Evolutionary conservation across 2,888 invertebrate genomes (phyloP), one percentile per base, ranked within the genome.

Genomic region (Meiosimyza platycephala): DNA sequence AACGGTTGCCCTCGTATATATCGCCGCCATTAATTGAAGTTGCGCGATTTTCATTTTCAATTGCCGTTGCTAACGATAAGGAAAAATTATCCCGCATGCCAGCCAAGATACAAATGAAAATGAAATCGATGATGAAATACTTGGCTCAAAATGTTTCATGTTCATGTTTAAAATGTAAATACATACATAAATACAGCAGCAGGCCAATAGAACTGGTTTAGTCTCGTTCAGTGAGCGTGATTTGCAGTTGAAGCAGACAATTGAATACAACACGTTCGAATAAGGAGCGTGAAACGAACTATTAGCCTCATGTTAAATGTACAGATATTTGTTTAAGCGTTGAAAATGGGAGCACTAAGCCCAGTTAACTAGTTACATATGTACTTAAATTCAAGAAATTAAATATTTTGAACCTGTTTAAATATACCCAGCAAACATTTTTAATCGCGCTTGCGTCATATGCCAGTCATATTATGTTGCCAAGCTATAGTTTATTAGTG

Each of bases 121-220:
- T 40, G 11, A 68, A 68, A 33, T 67, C 48, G 68, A 28, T 59
- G 68, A 57, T 68, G 68, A 59, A 59, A 59, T 57, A 51, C 13
- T 64, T 51, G 51, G 51, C 51, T 51, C 4, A 7, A 68, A 50
- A 28, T 48, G 50, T 28, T 68, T 68, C 50, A 68, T 18, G 57
- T 28, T 50, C n/a, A 7, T 59, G 59, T 9, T 18, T 52, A 47
- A 47, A 16, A 47, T 63, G 63, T 63, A 63, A 63, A 63, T 47
- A 40, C 40, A 47, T 12, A 47, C 48, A 48, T 63, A 63, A 63
- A 63, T 47, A 40, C 40, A 62, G 40, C 47, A 12, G 6, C 3
- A 62, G 47, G 57, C 40, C 40, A 18, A 48, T 11, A 55, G 15
- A 68, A 68, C 57, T 50, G 59, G 68, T 59, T 68, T 59, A 40